Evolutionary conservation across 2,113 vertebrate species (phyloP), one percentile per base, ranked within the genome.

Genomic region (Caretta caretta): DNA sequence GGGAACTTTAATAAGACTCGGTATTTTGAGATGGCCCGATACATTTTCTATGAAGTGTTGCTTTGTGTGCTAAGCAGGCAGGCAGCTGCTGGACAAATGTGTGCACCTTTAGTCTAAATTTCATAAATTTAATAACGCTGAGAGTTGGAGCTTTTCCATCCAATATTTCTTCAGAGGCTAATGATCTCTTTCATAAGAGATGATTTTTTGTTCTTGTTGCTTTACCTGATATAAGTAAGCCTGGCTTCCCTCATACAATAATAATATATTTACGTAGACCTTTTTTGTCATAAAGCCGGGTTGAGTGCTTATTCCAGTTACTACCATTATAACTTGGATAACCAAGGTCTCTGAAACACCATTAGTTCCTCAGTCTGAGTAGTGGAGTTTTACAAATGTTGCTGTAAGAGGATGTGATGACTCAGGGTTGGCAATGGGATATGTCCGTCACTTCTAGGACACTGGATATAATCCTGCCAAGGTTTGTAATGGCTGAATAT

Each of bases 21-120:
- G 11, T 42, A 10, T 38, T 29, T 89, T 92, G 78, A 90, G 51
- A 29, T 54, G 59, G 38, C 27, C 11, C 57, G 10, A 57, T 93
- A 13, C 0, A 0, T 91, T 86, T 93, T 84, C 78, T 86, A 14
- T 85, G 91, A 50, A 29, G 13, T 92, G 92, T 91, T 83, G n/a
- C 38, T 95, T 94, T 84, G 46, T 0, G 2, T 88, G 78, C 49
- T 65, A 35, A 89, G 24, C 76, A 80, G 86, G 81, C 53, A 53
- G 53, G 53, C 53, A 53, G 51, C 92, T 95, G 57, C 87, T 94
- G 92, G 92, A 95, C 20, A 29, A 57, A 35, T 89, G 86, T 88
- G 90, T 93, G 54, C 51, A 82, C 78, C 56, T 90, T 93, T n/a
- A 87, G 90, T 96, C 94, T 95, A 94, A 93, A 95, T 90, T 95